A percentile compares a stretch with the other conserved stretches of the same genome.
phyloP scores from a whole-genome alignment of 1,140 invertebrate genomes.

The Saccostrea echinata region DNA sequence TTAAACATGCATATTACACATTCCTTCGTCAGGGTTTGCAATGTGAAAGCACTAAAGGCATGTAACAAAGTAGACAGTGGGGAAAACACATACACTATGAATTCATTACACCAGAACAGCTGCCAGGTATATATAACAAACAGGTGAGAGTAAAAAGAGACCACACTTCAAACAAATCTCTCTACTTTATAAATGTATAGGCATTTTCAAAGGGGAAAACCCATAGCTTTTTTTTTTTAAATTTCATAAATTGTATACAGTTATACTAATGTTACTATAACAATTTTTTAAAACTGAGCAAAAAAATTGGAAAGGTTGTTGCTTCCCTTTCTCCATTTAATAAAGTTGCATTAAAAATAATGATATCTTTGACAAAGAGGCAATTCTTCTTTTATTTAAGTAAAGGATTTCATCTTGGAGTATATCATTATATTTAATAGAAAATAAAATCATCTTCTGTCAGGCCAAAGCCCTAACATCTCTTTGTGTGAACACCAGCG shows the following conservation, averaged over 20 bases:
- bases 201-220: neutral
- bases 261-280: neutral
- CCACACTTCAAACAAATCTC: neutral
- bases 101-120: conserved; percentile 2
- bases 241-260: neutral
- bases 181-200: neutral
- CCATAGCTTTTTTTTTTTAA: neutral
- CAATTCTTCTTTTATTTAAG: neutral
- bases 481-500: neutral
- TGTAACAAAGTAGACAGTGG: conserved; percentile 12
- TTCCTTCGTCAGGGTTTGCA: conserved; percentile 5
- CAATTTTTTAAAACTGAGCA: neutral
- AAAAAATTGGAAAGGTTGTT: neutral
- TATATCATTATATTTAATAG: conserved; percentile 2
- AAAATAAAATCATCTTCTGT: neutral
- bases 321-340: neutral
- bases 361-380: too few relatives aligned
- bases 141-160: conserved; percentile 12
- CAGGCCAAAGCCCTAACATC: conserved; percentile 4
- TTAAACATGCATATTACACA: conserved; percentile 33
- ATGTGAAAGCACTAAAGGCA: neutral
- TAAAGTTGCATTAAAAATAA: too few relatives aligned
- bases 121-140: conserved; percentile 7
- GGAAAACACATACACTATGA: conserved; percentile 11
- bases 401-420: neutral